These are phyloP conservation scores for Andrena trimmerana DNA, from an alignment of 2,888 invertebrate genomes.

Conservation along the genomic window DNA sequence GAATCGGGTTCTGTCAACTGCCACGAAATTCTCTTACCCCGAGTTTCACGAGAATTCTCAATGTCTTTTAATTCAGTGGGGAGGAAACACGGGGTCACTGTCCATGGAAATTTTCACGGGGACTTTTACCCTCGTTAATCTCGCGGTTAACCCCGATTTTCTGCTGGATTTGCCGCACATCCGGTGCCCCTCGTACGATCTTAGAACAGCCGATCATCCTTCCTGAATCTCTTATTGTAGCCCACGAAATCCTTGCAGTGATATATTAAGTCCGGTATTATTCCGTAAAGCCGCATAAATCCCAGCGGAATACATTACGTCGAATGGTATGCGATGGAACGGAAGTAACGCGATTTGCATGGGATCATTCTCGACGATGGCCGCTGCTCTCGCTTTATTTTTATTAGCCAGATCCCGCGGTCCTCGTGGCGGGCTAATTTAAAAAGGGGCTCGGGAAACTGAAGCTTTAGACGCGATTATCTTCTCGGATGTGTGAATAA, in stretches of 20 bases:
- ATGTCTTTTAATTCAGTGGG: neutral
- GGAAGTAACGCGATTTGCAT: constrained; percentile 66
- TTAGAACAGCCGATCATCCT: constrained; percentile 53
- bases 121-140: constrained; percentile 12
- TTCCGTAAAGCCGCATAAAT: constrained; percentile 62
- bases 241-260: constrained; percentile 45
- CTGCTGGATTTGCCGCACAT: constrained; percentile 9
- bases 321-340: constrained; percentile 54
- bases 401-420: neutral
- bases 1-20: too few relatives aligned
- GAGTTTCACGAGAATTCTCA: neutral
- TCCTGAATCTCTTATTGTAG: constrained; percentile 54
- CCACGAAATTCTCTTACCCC: neutral
- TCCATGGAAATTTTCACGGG: neutral
- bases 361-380: constrained; percentile 49
- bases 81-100: neutral
- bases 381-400: constrained; percentile 27
- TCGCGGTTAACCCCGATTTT: constrained; percentile 14
- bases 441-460: neutral
- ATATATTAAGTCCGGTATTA: constrained; percentile 65
- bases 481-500: neutral
- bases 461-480: neutral
- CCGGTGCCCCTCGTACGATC: constrained; percentile 17
- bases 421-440: constrained; percentile 12
- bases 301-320: constrained; percentile 60